Evolutionary conservation across 2,888 invertebrate genomes (phyloP), one percentile per base, ranked within the genome.

Genomic region (Bhutanitis thaidina): DNA sequence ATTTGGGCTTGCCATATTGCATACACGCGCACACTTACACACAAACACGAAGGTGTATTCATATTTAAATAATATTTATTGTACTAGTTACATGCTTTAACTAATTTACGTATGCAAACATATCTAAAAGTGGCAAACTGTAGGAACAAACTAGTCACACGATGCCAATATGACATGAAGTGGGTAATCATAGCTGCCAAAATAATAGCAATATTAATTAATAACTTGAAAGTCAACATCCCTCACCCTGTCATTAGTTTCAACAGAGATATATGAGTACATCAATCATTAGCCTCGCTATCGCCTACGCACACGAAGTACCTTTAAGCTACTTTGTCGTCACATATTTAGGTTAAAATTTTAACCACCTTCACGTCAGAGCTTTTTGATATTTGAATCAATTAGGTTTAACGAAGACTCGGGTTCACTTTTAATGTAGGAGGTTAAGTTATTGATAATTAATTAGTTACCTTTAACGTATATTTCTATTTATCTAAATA

Each of bases 181-280:
- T 66, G 58, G 72, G 69, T 77, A 73, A 76, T 74, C 67, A 69
- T 62, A 57, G 57, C 62, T 61, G 69, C 72, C 74, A 71, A 77
- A 86, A 85, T 84, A 85, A 83, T 80, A 83, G 78, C 77, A 74
- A 75, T 80, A 85, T 85, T 87, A 88, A 88, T 88, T 88, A 88
- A 81, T 86, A 84, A 86, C 84, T 83, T 76, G 75, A 79, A 85
- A 88, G 86, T 87, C 84, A 88, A 86, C 86, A 83, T 70, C 74
- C 75, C 80, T 80, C 77, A 73, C 80, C 83, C 84, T 82, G 83
- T 86, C 88, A 86, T 85, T 84, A 85, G 83, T 84, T 81, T 71
- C 73, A 78, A 76, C 75, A 71, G 77, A 80, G 85, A 77, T 77
- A 75, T 78, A 74, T 71, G 78, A 80, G 83, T 77, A 81, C 81